phyloP scores from a whole-genome alignment of 2,797 vertebrate species.

The Periparus ater region DNA sequence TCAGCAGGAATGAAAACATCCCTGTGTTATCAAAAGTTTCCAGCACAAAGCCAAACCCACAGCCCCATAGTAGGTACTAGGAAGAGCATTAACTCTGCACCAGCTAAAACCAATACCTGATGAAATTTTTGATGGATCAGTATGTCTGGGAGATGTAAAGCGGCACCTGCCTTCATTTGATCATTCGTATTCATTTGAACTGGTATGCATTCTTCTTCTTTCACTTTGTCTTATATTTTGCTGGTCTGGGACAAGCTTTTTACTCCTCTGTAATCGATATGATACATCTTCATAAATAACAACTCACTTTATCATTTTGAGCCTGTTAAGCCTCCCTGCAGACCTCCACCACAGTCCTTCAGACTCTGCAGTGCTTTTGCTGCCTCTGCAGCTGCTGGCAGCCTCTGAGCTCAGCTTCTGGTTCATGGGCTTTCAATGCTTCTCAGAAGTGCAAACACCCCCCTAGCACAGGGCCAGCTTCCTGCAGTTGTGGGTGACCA shows the following conservation, averaged over 20 bases:
- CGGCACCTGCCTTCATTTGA: not conserved
- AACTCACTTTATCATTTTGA: conserved; percentile 23
- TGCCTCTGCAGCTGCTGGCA: not conserved
- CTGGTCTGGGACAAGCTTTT: not conserved
- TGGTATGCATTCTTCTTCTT: not conserved
- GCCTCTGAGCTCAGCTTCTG: not conserved
- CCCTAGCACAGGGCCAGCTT: not conserved
- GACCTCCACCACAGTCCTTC: not conserved
- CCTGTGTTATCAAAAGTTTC: not conserved
- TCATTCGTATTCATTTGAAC: conserved; percentile 1
- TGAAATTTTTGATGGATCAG: not conserved
- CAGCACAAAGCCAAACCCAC: not conserved
- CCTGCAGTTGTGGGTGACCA: accelerated
- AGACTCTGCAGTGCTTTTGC: not conserved
- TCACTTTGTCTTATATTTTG: not conserved
- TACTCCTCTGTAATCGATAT: not conserved
- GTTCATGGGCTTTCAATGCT: not conserved
- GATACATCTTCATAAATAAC: not conserved
- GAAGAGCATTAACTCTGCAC: not conserved
- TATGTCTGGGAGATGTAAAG: not conserved
- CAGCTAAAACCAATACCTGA: not conserved
- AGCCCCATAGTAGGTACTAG: not conserved
- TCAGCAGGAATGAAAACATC: not conserved
- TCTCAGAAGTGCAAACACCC: not conserved
- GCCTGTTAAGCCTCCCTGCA: not conserved